Percentiles rank a stretch among this genome's conserved stretches.
phyloP scores from a whole-genome alignment of 2,888 invertebrate species.

The Limnephilus rhombicus region DNA sequence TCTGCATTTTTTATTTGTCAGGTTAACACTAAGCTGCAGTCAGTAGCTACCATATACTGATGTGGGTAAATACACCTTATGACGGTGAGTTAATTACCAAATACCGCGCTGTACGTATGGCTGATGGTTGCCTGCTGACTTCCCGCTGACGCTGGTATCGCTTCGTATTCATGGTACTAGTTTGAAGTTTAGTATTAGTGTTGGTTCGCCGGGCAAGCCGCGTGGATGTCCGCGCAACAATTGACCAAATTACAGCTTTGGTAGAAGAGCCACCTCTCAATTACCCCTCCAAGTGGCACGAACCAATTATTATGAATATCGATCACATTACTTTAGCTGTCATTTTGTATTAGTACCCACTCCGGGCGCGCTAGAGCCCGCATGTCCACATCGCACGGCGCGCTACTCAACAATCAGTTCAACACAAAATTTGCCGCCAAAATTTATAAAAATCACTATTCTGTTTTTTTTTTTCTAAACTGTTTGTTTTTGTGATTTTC shows the following conservation, averaged over 20 bases:
- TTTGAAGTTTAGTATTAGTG: background rate
- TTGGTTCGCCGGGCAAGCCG: background rate
- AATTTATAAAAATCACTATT: background rate
- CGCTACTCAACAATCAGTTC: too few species aligned
- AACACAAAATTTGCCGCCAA: conserved; percentile 1
- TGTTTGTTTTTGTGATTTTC: conserved; percentile 33
- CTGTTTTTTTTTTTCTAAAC: background rate
- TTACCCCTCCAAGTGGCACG: conserved; percentile 17
- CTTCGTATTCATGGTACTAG: background rate
- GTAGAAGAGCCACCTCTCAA: conserved; percentile 5
- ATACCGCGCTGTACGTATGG: background rate
- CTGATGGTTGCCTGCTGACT: background rate
- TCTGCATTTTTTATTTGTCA: background rate
- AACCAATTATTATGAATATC: conserved; percentile 39
- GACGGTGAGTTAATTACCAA: background rate
- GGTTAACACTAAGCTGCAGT: background rate
- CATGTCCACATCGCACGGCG: background rate
- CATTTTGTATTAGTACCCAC: background rate
- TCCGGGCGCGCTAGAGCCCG: conserved; percentile 4
- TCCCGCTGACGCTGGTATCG: background rate
- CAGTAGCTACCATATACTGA: background rate
- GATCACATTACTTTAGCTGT: conserved; percentile 34
- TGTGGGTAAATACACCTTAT: background rate
- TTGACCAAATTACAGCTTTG: conserved; percentile 7
- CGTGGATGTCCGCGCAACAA: conserved; percentile 17